phyloP scores from a whole-genome alignment of 2,113 vertebrate species.

The Plecotus auritus region DNA sequence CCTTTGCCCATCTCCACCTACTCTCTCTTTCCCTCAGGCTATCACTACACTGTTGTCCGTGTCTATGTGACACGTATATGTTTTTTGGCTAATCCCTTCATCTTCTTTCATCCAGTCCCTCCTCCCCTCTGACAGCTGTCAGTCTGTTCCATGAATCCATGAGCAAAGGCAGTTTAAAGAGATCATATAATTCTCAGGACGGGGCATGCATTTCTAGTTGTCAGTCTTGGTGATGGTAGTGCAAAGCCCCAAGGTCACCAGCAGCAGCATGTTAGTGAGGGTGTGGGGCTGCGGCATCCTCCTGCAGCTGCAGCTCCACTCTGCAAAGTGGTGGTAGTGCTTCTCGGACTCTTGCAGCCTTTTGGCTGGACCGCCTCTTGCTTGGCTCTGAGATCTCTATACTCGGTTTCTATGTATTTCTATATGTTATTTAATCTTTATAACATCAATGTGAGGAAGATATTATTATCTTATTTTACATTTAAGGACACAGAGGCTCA shows the following conservation, averaged over 20 bases:
- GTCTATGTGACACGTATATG: background rate
- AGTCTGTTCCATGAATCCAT: background rate
- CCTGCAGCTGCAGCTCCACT: background rate
- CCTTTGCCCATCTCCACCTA: too few species aligned
- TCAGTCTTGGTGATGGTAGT: background rate
- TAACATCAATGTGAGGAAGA: background rate
- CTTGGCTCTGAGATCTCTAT: background rate
- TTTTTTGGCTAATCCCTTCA: background rate
- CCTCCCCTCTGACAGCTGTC: background rate
- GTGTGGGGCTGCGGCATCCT: too few species aligned
- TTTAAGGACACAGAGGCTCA: background rate
- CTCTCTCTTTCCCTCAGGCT: background rate
- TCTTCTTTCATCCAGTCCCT: background rate
- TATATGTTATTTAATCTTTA: constrained; percentile 8
- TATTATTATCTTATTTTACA: background rate
- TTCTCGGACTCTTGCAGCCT: background rate
- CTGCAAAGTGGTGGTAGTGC: background rate
- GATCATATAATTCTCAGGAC: too few species aligned
- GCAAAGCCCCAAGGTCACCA: fast-evolving
- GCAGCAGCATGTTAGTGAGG: background rate
- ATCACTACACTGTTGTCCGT: background rate
- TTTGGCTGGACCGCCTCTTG: fast-evolving
- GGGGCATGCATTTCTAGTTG: fast-evolving
- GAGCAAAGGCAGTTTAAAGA: background rate
- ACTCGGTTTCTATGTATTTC: background rate